phyloP scores from a whole-genome alignment of 2,888 invertebrate genomes.

The Cerceris ruficornis region DNA sequence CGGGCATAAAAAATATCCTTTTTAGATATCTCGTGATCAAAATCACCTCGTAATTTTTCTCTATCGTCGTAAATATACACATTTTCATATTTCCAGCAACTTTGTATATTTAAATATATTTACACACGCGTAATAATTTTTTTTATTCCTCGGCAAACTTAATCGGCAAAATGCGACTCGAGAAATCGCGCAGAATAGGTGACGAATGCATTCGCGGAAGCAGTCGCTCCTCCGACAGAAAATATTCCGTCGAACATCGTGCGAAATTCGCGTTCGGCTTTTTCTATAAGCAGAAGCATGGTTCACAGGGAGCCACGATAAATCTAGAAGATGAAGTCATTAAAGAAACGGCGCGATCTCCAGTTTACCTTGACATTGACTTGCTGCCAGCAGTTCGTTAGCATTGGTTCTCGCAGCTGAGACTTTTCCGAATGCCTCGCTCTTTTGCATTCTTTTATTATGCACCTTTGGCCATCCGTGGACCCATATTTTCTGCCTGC shows the following conservation, averaged over 20 bases:
- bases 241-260: not conserved
- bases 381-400: constrained; percentile 42
- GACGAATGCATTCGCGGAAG: not conserved
- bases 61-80: too few relatives aligned
- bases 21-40: too few relatives aligned
- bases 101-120: not conserved
- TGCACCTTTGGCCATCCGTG: not conserved
- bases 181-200: not conserved
- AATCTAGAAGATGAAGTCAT: constrained; percentile 57
- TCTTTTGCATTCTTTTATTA: not conserved
- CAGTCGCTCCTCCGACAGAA: constrained; percentile 9
- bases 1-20: not conserved
- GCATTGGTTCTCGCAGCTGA: constrained; percentile 22
- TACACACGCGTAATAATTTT: not conserved
- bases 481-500: too few relatives aligned
- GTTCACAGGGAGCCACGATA: constrained; percentile 33
- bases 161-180: not conserved
- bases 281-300: constrained; percentile 19
- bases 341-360: constrained; percentile 43
- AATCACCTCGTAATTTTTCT: too few relatives aligned
- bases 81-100: not conserved
- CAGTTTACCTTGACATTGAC: constrained; percentile 56
- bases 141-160: not conserved
- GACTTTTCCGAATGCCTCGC: constrained; percentile 29
- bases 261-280: constrained; percentile 11